Percentiles rank a stretch among this genome's conserved stretches.
These are phyloP conservation scores for Polymixis flavicincta DNA, from an alignment of 2,888 invertebrate species.

Conservation along the genomic window DNA sequence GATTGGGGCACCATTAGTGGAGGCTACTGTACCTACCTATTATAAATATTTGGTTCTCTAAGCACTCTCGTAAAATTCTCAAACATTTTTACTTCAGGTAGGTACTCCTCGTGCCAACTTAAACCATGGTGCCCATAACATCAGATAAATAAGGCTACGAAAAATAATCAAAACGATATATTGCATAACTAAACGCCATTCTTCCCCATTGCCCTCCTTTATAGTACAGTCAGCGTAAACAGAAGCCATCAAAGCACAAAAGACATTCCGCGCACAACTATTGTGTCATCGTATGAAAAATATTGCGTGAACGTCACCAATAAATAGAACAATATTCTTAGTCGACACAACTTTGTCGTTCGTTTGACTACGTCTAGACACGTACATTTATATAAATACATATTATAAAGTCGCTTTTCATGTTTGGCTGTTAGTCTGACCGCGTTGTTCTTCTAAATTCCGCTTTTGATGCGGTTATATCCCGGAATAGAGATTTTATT, in stretches of 20 bases:
- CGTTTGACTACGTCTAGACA: conserved; percentile 78
- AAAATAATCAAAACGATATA: conserved; percentile 33
- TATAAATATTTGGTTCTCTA: no score
- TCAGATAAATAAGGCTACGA: conserved; percentile 1
- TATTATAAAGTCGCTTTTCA: not conserved
- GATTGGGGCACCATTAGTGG: no score
- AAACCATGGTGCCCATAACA: not conserved
- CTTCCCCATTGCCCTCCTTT: conserved; percentile 18
- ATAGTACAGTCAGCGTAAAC: conserved; percentile 42
- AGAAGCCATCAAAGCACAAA: conserved; percentile 53
- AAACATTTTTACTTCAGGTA: no score
- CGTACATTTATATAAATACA: conserved; percentile 61
- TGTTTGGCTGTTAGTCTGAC: not conserved
- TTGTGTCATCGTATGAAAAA: conserved; percentile 57
- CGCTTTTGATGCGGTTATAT: not conserved
- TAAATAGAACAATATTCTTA: conserved; percentile 78
- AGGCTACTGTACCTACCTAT: no score
- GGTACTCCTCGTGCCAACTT: no score
- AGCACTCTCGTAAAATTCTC: no score
- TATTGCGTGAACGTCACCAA: conserved; percentile 77
- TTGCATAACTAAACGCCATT: conserved; percentile 39
- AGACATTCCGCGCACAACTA: conserved; percentile 42
- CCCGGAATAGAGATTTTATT: not conserved
- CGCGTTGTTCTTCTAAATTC: not conserved
- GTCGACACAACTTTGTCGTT: conserved; percentile 75